Evolutionary conservation across 1,140 invertebrate genomes (phyloP).

Genomic region (Sycobia sp.): DNA sequence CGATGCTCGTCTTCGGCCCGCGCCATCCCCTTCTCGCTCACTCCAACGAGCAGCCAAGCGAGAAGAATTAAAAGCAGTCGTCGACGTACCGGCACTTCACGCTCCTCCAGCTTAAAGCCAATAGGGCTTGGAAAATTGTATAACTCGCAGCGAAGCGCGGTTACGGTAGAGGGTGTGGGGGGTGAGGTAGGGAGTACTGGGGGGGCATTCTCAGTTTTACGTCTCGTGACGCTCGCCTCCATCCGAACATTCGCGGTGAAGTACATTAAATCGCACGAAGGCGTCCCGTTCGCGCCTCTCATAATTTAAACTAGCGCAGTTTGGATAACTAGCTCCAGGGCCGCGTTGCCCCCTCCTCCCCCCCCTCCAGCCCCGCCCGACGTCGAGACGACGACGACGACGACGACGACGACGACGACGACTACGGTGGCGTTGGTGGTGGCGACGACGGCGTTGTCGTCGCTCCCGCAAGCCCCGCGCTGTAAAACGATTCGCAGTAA

Average conservation of each 20-base stretch:
- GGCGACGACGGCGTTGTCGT: constrained; percentile 3
- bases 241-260: constrained; percentile 40
- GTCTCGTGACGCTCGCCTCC: constrained; percentile 17
- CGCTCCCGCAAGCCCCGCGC: constrained; percentile 28
- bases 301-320: constrained; percentile 61
- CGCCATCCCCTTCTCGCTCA: too few relatives aligned
- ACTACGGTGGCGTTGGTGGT: too few relatives aligned
- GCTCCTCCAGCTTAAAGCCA: too few relatives aligned
- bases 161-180: too few relatives aligned
- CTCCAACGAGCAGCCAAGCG: too few relatives aligned
- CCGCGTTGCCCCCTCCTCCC: constrained; percentile 29
- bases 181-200: not conserved
- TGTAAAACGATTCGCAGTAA: constrained; percentile 62
- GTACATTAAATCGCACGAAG: constrained; percentile 59
- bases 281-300: constrained; percentile 43
- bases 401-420: too few relatives aligned
- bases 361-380: not conserved
- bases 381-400: constrained; percentile 37
- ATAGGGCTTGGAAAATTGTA: too few relatives aligned
- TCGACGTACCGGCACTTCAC: too few relatives aligned
- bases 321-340: constrained; percentile 57
- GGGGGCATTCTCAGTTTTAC: constrained; percentile 26
- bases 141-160: too few relatives aligned
- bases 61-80: too few relatives aligned
- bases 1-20: too few relatives aligned